Base-by-base conservation (phyloP, 2,888 invertebrate species). In the Acheta domesticus region DNA sequence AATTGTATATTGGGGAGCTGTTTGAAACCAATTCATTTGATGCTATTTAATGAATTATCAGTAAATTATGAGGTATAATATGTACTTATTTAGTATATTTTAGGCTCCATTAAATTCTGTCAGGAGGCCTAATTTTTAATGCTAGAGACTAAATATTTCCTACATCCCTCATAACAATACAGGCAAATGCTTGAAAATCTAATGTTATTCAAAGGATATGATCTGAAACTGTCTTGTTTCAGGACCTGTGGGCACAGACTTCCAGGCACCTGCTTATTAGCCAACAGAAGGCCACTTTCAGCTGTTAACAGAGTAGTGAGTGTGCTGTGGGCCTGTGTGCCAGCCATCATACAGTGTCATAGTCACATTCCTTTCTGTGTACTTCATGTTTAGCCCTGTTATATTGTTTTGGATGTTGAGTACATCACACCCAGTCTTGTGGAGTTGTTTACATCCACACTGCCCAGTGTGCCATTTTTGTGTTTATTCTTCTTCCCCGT, bases 191-290 rank as follows among this genome's bases (percentile, higher is more conserved):
- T 36, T 36, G 8, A 8, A 36, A 36, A 36, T 8, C 36, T 8
- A 36, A 36, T 8, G 8, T 36, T 36, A 36, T 36, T 36, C 36
- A 36, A 8, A 36, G 36, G 36, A 8, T 36, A 8, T 36, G 36
- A 36, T 8, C 36, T 36, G 36, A 8, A 36, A 36, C 36, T 75
- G n/a, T 78, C 76, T 75, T 79, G 80, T 82, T 82, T 5, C 80
- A 83, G 82, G 83, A 80, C 80, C 84, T 78, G 80, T 84, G 21
- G 85, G 82, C 73, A 80, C 81, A 85, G 91, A 90, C 86, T 87
- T 86, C 83, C 86, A 86, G 81, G 85, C 86, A 62, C 87, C 87
- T 4, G 87, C 87, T 48, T 87, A 87, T 83, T 87, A 85, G 84
- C 74, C 75, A 79, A 21, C 78, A 48, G 73, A 23, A 50, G 74